A percentile compares a stretch with the other conserved stretches of the same genome.
Evolutionary conservation across 1,140 invertebrate species (phyloP).

Genomic region (Drosophila tristis): DNA sequence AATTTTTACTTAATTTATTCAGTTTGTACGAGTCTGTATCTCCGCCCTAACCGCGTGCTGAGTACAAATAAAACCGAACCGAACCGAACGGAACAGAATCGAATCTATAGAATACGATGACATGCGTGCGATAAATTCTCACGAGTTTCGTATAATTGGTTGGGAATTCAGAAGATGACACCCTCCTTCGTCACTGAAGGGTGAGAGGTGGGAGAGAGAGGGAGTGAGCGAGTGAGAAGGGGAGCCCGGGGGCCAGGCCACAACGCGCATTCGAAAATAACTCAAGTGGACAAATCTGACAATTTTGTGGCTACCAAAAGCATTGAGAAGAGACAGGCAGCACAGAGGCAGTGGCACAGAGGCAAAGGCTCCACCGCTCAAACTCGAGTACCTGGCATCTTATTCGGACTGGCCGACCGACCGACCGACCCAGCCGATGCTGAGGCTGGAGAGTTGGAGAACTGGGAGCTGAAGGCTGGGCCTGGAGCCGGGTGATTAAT

Average conservation of each 20-base stretch:
- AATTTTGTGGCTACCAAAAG: constrained; percentile 81
- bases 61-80: constrained; percentile 76
- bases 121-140: constrained; percentile 62
- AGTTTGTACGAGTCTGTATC: constrained; percentile 40
- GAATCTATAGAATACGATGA: constrained; percentile 25
- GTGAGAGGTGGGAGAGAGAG: not conserved
- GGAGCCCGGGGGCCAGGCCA: constrained; percentile 17
- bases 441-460: not conserved
- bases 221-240: constrained; percentile 7
- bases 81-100: constrained; percentile 28
- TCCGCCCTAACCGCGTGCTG: constrained; percentile 51
- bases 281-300: constrained; percentile 83
- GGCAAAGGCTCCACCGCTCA: constrained; percentile 22
- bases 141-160: constrained; percentile 80
- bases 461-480: not conserved
- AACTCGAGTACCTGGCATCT: constrained; percentile 56
- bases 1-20: constrained; percentile 74
- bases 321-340: constrained; percentile 30
- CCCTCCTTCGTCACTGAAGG: constrained; percentile 48
- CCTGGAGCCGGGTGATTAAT: constrained; percentile 68
- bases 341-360: not conserved
- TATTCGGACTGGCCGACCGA: not conserved
- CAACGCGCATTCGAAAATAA: constrained; percentile 72
- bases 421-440: not conserved
- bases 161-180: constrained; percentile 68